Evolutionary conservation across 2,888 invertebrate species (phyloP), one percentile per base, ranked within the genome.

Genomic region (Philaethria dido): DNA sequence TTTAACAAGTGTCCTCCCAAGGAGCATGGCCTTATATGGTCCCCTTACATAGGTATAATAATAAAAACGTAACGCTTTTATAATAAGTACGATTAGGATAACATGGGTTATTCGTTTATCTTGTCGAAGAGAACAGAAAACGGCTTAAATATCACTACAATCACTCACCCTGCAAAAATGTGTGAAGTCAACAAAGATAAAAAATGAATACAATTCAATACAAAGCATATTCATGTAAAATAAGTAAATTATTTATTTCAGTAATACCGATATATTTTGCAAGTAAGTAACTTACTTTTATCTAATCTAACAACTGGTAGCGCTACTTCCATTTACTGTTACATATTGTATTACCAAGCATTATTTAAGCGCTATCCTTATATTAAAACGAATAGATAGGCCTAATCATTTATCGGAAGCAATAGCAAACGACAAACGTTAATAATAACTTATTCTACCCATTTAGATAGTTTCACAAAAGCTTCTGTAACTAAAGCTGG

Each of bases 391-490:
- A 72, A 57, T 64, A 63, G 68, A 70, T 66, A 62, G 55, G 59
- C 68, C 66, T 66, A 64, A 65, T 64, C 68, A 66, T 70, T 66
- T 70, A 69, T 72, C 62, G 71, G 68, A 68, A 52, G 64, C 62
- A 70, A 68, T 68, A 64, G 59, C 54, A 54, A 69, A 71, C 66
- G 60, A 66, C 64, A 54, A 62, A 66, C 62, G 66, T 60, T 60
- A 54, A 66, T 71, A 69, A 69, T 67, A 69, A 62, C 48, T 64
- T 57, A 68, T 47, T 68, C 66, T 70, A 66, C 65, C 66, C 66
- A 69, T 69, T 71, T 64, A 57, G 66, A 66, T 66, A 64, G 47
- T 47, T 64, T 66, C 62, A 69, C 66, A 69, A 69, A 71, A 48
- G 71, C 61, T 64, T 64, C 64, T 57, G 66, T 69, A 60, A 67